phyloP scores from a whole-genome alignment of 1,140 invertebrate species.

The Lepidurus arcticus region DNA sequence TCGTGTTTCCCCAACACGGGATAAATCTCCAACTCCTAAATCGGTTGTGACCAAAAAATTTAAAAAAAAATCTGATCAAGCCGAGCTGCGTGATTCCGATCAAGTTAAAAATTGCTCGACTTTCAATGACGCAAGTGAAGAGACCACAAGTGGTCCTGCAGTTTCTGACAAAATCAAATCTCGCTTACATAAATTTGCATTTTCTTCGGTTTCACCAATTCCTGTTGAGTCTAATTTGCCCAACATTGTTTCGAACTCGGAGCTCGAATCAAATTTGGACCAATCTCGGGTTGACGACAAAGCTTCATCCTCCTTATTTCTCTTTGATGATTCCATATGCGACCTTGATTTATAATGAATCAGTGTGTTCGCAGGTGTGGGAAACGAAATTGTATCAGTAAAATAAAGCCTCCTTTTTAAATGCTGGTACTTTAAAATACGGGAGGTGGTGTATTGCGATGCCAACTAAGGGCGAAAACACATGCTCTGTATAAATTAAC shows the following conservation, averaged over 20 bases:
- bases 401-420: not conserved
- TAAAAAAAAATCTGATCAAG: not conserved
- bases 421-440: not conserved
- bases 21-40: not conserved
- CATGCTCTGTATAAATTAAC: not conserved
- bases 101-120: not conserved
- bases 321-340: not conserved
- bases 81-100: not conserved
- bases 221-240: no score
- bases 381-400: not conserved
- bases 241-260: no score
- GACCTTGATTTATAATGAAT: not conserved
- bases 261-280: no score
- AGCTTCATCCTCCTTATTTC: not conserved
- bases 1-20: not conserved
- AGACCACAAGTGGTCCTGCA: not conserved
- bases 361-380: not conserved
- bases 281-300: not conserved
- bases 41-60: not conserved
- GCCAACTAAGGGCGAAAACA: slow-evolving; percentile 15
- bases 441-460: slow-evolving; percentile 13
- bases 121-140: not conserved
- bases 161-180: not conserved
- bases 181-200: not conserved
- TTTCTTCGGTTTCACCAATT: not conserved